Conservation (phyloP, 2,797 vertebrate species). For the Poeciliopsis infans region DNA sequence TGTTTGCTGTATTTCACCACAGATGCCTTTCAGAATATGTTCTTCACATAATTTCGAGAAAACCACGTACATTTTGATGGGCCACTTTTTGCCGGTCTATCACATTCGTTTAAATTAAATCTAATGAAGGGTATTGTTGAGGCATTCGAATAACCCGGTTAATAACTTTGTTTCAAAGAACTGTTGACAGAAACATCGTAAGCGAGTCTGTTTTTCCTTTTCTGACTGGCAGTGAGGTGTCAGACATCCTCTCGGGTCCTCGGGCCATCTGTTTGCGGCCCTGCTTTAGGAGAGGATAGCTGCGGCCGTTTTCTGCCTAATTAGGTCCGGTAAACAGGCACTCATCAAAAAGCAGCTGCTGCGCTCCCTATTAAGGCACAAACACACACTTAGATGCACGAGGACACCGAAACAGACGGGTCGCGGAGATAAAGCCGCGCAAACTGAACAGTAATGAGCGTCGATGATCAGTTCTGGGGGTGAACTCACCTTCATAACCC, state of each 20-base stretch:
- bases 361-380: constrained; percentile 77
- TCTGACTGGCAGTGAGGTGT: constrained; percentile 63
- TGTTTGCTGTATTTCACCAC: not conserved
- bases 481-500: constrained; percentile 64
- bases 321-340: constrained; percentile 83
- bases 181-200: constrained; percentile 43
- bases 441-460: constrained; percentile 58
- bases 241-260: constrained; percentile 68
- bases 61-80: not conserved
- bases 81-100: not conserved
- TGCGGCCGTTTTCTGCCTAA: constrained; percentile 82
- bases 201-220: constrained; percentile 26
- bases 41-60: not conserved
- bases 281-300: constrained; percentile 68
- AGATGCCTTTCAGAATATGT: not conserved
- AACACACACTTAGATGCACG: constrained; percentile 47
- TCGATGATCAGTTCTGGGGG: constrained; percentile 45
- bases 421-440: constrained; percentile 49
- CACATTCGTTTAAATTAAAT: not conserved
- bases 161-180: constrained; percentile 56
- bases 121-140: not conserved
- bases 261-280: constrained; percentile 77
- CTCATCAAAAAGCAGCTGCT: constrained; percentile 84
- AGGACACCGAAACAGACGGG: constrained; percentile 60
- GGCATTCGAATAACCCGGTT: constrained; percentile 14